Conservation (phyloP, 2,888 invertebrate genomes). For the Cantharis nigra region DNA sequence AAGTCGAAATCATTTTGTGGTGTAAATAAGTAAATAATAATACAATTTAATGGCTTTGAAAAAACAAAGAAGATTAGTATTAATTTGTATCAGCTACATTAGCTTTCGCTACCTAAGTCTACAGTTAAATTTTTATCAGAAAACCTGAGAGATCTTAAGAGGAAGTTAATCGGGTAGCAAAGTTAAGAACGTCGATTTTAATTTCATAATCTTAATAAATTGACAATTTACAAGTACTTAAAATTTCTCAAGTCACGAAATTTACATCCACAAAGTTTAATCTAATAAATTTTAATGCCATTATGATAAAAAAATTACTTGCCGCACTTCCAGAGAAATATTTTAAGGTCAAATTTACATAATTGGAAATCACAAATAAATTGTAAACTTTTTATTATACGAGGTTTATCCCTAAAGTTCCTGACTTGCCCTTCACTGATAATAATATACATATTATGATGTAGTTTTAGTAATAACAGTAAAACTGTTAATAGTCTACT, state of each 20-base stretch:
- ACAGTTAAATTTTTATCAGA: background rate
- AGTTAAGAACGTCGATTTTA: slow-evolving; percentile 21
- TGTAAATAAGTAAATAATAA: background rate
- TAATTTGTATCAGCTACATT: background rate
- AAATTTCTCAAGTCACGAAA: slow-evolving; percentile 16
- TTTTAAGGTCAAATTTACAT: background rate
- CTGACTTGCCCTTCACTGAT: too few relatives aligned
- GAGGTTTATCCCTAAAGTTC: background rate
- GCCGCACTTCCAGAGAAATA: background rate
- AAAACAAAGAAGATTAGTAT: background rate
- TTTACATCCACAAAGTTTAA: slow-evolving; percentile 19
- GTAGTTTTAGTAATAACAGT: too few relatives aligned
- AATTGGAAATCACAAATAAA: background rate
- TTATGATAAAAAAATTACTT: background rate
- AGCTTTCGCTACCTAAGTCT: background rate
- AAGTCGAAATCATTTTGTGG: background rate
- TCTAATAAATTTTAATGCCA: slow-evolving; percentile 6
- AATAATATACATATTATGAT: too few relatives aligned
- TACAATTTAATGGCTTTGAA: background rate
- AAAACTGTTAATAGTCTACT: too few relatives aligned
- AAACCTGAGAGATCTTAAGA: background rate
- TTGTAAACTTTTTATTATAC: background rate
- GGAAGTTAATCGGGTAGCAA: slow-evolving; percentile 22
- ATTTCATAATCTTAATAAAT: slow-evolving; percentile 30
- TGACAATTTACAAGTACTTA: slow-evolving; percentile 29